Conservation (phyloP, 1,140 invertebrate species). For the Drosophila pruinosa region DNA sequence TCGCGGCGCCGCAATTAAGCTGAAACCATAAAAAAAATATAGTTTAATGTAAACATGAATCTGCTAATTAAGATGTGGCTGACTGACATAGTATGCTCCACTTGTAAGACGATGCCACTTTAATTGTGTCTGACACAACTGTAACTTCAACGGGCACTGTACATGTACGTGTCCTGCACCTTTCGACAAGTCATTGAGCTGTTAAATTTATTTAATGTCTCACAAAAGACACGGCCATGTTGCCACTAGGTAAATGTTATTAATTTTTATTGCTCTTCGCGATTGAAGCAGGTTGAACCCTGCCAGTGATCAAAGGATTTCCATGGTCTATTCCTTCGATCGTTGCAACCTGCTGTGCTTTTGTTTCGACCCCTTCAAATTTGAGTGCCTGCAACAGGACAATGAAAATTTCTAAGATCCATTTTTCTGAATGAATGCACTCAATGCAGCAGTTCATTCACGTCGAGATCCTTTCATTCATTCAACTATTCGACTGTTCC, state of each 20-base stretch:
- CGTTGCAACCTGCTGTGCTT: constrained; percentile 58
- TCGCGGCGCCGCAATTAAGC: constrained; percentile 66
- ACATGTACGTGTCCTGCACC: constrained; percentile 40
- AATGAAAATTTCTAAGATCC: constrained; percentile 15
- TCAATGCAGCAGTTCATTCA: constrained; percentile 56
- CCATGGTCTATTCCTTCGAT: constrained; percentile 51
- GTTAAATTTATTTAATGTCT: constrained; percentile 78
- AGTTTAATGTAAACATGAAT: constrained; percentile 61
- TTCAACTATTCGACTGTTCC: constrained; percentile 32
- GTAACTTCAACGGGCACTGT: neutral
- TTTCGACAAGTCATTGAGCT: constrained; percentile 79
- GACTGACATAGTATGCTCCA: constrained; percentile 54
- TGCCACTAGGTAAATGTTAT: constrained; percentile 75
- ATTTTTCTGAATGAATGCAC: constrained; percentile 50
- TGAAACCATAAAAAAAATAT: constrained; percentile 55
- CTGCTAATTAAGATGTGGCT: constrained; percentile 71
- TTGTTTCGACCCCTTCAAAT: constrained; percentile 50
- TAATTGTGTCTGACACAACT: neutral
- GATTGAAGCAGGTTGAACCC: constrained; percentile 58
- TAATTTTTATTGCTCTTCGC: constrained; percentile 69
- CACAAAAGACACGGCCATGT: constrained; percentile 56
- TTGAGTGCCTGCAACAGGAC: constrained; percentile 20
- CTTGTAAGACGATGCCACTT: constrained; percentile 7
- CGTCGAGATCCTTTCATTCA: constrained; percentile 27
- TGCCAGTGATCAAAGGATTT: constrained; percentile 67